Evolutionary conservation across 2,888 invertebrate genomes (phyloP), one percentile per base, ranked within the genome.

Genomic region (Caenorhabditis panamensis): DNA sequence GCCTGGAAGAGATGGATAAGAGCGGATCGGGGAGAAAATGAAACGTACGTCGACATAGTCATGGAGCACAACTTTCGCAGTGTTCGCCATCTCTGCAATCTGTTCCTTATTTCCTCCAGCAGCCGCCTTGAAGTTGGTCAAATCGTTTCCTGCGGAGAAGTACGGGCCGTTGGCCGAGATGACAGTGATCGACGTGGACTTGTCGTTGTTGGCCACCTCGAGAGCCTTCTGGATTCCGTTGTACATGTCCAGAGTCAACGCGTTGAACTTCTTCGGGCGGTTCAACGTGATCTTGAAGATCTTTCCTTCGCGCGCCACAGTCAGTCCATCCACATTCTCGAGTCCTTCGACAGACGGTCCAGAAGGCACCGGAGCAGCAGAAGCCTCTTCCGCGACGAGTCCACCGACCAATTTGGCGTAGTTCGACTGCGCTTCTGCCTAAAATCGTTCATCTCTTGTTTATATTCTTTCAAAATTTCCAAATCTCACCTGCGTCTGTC

Each of bases 111-210:
- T 76, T 26, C 76, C 88, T 31, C 73, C 83, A 71, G 84, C 84
- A 8, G 82, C 82, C 8, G 87, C 82, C 44, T 82, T 78, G 75
- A 87, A 91, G 88, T 93, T 93, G 69, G 91, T 90, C 54, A 94
- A 89, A 91, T 96, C 96, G 92, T 95, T 95, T 11, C 96, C 96
- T 91, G 95, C 95, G 87, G 94, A 95, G 91, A 94, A 96, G 91
- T 94, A 96, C 82, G 95, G 94, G 11, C 95, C 96, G 54, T 93
- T 92, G 1, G 78, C 87, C 82, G 72, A 11, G 24, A 96, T 91
- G 1, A 95, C 95, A 44, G 95, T 94, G 24, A 95, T 63, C 4
- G 88, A 92, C 22, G 95, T 93, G 18, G 93, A 90, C 26, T 94
- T 93, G 92, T 96, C 94, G 11, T 91, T 91, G 28, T 94, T 82